Base-by-base conservation (phyloP, 1,140 invertebrate species). In the Cydia amplana region DNA sequence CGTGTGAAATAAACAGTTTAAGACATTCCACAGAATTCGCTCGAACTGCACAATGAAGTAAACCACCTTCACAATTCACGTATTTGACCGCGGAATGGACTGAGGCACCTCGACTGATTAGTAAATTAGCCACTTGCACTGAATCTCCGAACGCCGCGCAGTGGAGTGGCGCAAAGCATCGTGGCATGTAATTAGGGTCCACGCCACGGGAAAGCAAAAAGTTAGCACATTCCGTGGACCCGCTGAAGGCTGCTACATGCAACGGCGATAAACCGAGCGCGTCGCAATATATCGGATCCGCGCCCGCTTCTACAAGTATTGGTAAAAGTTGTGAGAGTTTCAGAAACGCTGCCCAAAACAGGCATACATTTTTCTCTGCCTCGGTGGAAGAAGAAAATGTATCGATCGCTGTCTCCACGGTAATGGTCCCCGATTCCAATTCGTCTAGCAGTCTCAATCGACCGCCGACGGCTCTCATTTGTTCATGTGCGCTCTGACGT, bases 141-240 rank as follows among this genome's bases (percentile, higher is more conserved):
- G 96, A 95, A 85, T 97, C 96, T 0, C 96, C 96, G 84, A 97
- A 96, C 32, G 96, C 96, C 5, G 96, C 96, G 83, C 96, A 97
- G 89, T 97, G 96, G 75, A 97, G 93, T 0, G 96, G 96, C 1
- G 95, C 95, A 82, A 95, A 96, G 78, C 94, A 95, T 87, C 95
- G 95, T 75, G 94, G 94, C 78, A 94, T 93, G 25, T 94, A 91
- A 90, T 96, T 95, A 4, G 97, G 93, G 84, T 95, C 95, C 64
- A 95, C 94, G 1, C 95, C 95, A 78, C 95, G 93, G 25, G 93
- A 88, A 49, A 97, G 94, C 5, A 97, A 89, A 81, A 95, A 95
- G 74, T 94, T 94, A 14, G 96, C 94, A 51, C 96, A 95, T n/a
- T 95, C 94, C 40, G 95, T 84, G 79, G 95, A 96, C 16, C 96